These are phyloP conservation scores for Dendrocincla fuliginosa DNA, from an alignment of 2,797 vertebrate genomes.

Conservation along the genomic window DNA sequence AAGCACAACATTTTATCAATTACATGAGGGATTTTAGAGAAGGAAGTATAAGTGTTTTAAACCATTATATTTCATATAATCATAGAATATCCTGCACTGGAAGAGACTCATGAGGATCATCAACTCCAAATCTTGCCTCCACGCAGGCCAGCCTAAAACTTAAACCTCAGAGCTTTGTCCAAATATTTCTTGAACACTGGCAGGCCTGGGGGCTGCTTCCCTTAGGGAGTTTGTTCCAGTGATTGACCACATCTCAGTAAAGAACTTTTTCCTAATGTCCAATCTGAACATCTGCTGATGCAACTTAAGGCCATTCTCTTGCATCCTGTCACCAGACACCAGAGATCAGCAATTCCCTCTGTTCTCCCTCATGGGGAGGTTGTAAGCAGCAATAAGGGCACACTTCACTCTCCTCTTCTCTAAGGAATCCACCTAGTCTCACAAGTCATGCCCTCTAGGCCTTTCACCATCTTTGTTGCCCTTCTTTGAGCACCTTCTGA, in stretches of 20 bases:
- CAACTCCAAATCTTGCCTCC: background rate
- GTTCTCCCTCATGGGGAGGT: fast-evolving
- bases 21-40: background rate
- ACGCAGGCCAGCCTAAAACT: background rate
- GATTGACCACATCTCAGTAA: background rate
- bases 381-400: background rate
- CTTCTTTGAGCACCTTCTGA: background rate
- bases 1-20: background rate
- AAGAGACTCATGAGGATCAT: background rate
- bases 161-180: background rate
- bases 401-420: background rate
- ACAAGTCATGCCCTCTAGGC: background rate
- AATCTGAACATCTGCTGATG: background rate
- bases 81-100: background rate
- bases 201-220: background rate
- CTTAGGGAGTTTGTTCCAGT: background rate
- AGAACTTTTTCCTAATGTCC: background rate
- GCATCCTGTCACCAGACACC: background rate
- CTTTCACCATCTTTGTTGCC: background rate
- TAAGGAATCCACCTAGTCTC: background rate
- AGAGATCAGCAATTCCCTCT: background rate
- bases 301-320: background rate
- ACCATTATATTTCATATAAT: background rate
- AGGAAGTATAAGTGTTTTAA: background rate
- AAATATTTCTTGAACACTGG: background rate